phyloP scores from a whole-genome alignment of 2,888 invertebrate species.

The Diarsia dahlii region DNA sequence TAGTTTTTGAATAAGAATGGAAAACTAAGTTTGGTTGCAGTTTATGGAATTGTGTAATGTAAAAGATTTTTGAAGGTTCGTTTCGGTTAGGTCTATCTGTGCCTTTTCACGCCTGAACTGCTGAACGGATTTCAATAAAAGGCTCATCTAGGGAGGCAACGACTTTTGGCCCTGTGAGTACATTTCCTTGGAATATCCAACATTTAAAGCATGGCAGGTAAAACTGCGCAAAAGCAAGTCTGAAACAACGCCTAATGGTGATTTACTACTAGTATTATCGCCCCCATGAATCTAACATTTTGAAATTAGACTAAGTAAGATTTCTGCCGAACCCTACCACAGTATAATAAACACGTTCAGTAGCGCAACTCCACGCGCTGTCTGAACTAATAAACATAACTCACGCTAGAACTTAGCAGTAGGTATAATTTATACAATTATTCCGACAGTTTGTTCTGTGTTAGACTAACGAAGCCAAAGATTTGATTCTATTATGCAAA shows the following conservation, averaged over 20 bases:
- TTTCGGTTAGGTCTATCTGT: background rate
- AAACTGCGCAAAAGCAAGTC: background rate
- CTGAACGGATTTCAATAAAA: background rate
- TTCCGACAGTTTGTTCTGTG: slow-evolving; percentile 51
- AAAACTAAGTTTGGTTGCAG: too few relatives aligned
- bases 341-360: slow-evolving; percentile 3
- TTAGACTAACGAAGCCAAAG: slow-evolving; percentile 66
- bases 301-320: slow-evolving; percentile 10
- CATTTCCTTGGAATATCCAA: background rate
- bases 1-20: too few relatives aligned
- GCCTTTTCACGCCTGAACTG: too few relatives aligned
- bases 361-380: slow-evolving; percentile 23
- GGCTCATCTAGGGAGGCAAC: too few relatives aligned
- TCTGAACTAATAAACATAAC: slow-evolving; percentile 41
- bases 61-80: too few relatives aligned
- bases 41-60: too few relatives aligned
- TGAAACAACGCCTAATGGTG: background rate
- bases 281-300: background rate
- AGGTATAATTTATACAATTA: slow-evolving; percentile 57
- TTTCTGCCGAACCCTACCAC: slow-evolving; percentile 7
- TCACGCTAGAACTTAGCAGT: slow-evolving; percentile 22
- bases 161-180: background rate
- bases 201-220: too few relatives aligned
- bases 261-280: background rate
- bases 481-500: slow-evolving; percentile 70